Evolutionary conservation across 2,797 vertebrate genomes (phyloP).

Genomic region (Lagorchestes hirsutus): DNA sequence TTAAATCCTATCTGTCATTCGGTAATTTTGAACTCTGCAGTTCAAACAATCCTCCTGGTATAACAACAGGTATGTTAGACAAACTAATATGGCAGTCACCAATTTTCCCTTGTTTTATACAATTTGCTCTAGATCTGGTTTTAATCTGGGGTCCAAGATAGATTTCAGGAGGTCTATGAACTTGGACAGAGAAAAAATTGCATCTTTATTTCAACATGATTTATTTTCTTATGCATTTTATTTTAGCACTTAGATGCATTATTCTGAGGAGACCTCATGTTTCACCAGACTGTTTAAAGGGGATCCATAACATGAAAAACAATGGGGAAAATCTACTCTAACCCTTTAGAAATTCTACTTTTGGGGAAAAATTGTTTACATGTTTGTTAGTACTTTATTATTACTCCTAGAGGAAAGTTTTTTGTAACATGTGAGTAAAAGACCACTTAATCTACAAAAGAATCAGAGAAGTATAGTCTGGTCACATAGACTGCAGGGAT

Average conservation of each 20-base stretch:
- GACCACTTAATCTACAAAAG: not conserved
- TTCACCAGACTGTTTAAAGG: not conserved
- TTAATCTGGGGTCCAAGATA: not conserved
- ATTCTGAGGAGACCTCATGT: not conserved
- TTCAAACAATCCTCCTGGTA: not conserved
- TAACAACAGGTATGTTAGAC: conserved; percentile 32
- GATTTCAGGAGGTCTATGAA: not conserved
- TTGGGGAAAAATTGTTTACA: conserved; percentile 24
- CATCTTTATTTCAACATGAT: not conserved
- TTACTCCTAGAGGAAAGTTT: conserved; percentile 9
- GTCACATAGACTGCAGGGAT: not conserved
- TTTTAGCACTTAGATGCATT: not conserved
- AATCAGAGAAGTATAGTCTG: not conserved
- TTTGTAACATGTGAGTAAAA: not conserved
- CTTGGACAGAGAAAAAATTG: not conserved
- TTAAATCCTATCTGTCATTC: not conserved
- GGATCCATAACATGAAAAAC: not conserved
- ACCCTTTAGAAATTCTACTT: not conserved
- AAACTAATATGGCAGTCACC: not conserved
- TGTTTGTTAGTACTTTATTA: not conserved
- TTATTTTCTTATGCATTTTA: not conserved
- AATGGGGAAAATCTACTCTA: not conserved
- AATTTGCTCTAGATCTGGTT: not conserved
- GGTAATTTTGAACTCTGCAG: conserved; percentile 21
- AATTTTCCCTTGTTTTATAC: not conserved